These are phyloP conservation scores for Diuraphis noxia DNA, from an alignment of 1,140 invertebrate genomes.

Conservation along the genomic window DNA sequence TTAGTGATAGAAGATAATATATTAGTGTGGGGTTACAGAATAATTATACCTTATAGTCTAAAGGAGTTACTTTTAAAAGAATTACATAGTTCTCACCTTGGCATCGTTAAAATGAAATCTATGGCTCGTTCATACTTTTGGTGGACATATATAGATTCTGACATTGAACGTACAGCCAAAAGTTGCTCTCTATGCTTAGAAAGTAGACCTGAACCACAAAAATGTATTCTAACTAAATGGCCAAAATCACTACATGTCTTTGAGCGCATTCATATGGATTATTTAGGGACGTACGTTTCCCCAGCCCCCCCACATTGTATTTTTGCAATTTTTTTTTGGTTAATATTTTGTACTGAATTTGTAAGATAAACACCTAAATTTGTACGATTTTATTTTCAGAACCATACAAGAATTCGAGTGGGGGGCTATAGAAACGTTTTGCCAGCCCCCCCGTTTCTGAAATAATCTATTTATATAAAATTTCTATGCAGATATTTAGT, in stretches of 20 bases:
- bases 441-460: too few species aligned
- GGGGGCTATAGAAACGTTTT: too few species aligned
- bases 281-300: conserved; percentile 45
- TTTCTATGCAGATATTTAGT: too few species aligned
- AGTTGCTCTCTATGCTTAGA: conserved; percentile 3
- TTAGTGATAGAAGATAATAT: neutral
- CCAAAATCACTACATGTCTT: conserved; percentile 19
- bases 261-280: conserved; percentile 56
- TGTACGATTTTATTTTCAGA: too few species aligned
- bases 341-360: too few species aligned
- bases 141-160: conserved; percentile 57
- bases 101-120: conserved; percentile 55
- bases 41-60: neutral
- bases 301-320: too few species aligned
- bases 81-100: conserved; percentile 50
- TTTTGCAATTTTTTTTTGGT: too few species aligned
- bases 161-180: conserved; percentile 27
- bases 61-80: neutral
- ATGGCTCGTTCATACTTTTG: conserved; percentile 52
- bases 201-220: neutral
- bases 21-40: neutral
- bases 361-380: too few species aligned
- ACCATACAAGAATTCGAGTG: too few species aligned
- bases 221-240: conserved; percentile 58
- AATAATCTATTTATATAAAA: too few species aligned